Evolutionary conservation across 2,888 invertebrate genomes (phyloP).

Genomic region (Alsophila aescularia): DNA sequence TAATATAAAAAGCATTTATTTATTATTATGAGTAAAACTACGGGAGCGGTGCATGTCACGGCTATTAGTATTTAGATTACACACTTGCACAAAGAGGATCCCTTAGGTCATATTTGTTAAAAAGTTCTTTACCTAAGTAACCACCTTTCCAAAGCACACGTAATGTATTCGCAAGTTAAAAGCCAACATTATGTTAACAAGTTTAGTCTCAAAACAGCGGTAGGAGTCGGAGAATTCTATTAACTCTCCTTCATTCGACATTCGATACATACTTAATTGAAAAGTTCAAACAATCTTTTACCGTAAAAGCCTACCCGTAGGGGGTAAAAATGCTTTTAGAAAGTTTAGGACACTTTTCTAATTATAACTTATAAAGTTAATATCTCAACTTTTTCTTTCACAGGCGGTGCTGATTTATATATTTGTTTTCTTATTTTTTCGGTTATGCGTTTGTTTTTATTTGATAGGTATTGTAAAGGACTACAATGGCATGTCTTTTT

Average conservation of each 20-base stretch:
- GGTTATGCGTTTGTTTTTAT: slow-evolving; percentile 2
- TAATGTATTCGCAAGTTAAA: slow-evolving; percentile 13
- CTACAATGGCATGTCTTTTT: too few species aligned
- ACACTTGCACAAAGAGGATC: too few species aligned
- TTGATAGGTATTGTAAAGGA: too few species aligned
- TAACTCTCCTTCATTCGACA: slow-evolving; percentile 58
- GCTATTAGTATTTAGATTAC: too few species aligned
- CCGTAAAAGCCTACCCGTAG: slow-evolving; percentile 30
- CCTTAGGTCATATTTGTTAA: slow-evolving; percentile 2
- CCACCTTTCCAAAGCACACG: not conserved
- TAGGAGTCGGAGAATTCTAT: slow-evolving; percentile 49
- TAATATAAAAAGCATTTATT: too few species aligned
- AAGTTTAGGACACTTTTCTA: slow-evolving; percentile 36
- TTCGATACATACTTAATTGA: slow-evolving; percentile 63
- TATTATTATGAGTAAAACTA: too few species aligned
- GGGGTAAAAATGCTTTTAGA: slow-evolving; percentile 30
- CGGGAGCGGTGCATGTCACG: too few species aligned
- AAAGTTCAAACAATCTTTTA: slow-evolving; percentile 56
- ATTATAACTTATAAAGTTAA: slow-evolving; percentile 37
- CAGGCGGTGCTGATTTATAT: slow-evolving; percentile 29
- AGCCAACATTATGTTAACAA: slow-evolving; percentile 36
- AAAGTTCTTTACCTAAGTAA: not conserved
- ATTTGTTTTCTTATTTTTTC: slow-evolving; percentile 15
- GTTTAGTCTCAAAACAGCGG: slow-evolving; percentile 41
- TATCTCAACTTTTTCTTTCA: slow-evolving; percentile 26